A percentile compares a stretch with the other conserved stretches of the same genome.
Evolutionary conservation across 2,797 vertebrate genomes (phyloP).

Genomic region (Cetoscarus ocellatus): DNA sequence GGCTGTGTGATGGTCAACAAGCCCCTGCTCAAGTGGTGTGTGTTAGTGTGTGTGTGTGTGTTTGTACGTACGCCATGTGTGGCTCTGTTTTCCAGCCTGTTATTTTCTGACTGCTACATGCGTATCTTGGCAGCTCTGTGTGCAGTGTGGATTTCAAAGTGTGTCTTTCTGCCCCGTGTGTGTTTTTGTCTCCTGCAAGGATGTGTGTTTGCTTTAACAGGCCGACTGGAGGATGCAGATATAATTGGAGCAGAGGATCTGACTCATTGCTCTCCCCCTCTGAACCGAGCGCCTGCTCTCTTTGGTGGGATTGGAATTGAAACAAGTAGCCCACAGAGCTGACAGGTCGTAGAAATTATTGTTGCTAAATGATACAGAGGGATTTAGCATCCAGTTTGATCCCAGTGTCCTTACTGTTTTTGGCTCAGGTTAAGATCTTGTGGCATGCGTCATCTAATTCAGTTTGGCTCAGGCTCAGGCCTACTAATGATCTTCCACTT

Average conservation of each 20-base stretch:
- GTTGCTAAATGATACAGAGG: slow-evolving; percentile 70
- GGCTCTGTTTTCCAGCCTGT: slow-evolving; percentile 61
- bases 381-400: slow-evolving; percentile 74
- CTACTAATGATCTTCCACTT: slow-evolving; percentile 74
- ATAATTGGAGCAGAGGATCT: slow-evolving; percentile 82
- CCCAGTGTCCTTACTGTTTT: slow-evolving; percentile 59
- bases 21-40: slow-evolving; percentile 70
- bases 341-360: slow-evolving; percentile 69
- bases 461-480: slow-evolving; percentile 62
- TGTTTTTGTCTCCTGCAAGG: slow-evolving; percentile 24
- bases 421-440: slow-evolving; percentile 63
- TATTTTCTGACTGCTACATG: slow-evolving; percentile 72
- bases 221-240: slow-evolving; percentile 81
- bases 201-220: slow-evolving; percentile 61
- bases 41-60: slow-evolving; percentile 53
- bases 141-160: slow-evolving; percentile 72
- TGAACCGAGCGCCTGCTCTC: slow-evolving; percentile 63
- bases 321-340: slow-evolving; percentile 71
- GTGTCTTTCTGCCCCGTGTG: slow-evolving; percentile 48
- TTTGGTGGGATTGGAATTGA: slow-evolving; percentile 57
- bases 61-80: slow-evolving; percentile 40
- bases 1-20: slow-evolving; percentile 79
- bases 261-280: slow-evolving; percentile 75
- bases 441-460: slow-evolving; percentile 70
- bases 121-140: slow-evolving; percentile 64